A percentile compares a stretch with the other conserved stretches of the same genome.
phyloP scores from a whole-genome alignment of 1,140 invertebrate species.

The Chironomus tepperi region DNA sequence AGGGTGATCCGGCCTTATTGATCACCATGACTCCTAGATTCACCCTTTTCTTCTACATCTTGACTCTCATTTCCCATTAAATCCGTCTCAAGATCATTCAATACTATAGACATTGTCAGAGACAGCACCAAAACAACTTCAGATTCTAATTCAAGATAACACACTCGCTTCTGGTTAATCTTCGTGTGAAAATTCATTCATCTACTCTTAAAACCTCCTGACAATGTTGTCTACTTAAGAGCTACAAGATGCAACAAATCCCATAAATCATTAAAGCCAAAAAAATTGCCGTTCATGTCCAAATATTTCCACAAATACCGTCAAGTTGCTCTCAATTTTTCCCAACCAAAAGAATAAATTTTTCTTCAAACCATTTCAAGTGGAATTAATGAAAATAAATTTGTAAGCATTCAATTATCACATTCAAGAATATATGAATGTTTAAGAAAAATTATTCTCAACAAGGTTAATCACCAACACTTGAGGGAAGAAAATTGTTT shows the following conservation, averaged over 20 bases:
- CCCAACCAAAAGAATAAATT: too few species aligned
- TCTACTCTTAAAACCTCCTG: not conserved
- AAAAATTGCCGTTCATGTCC: not conserved
- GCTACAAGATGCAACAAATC: not conserved
- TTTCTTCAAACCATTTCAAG: not conserved
- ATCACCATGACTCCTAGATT: too few species aligned
- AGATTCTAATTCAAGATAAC: too few species aligned
- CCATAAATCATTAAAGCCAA: not conserved
- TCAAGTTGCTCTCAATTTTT: too few species aligned
- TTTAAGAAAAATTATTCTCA: not conserved
- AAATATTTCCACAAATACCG: not conserved
- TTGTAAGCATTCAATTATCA: conserved; percentile 22
- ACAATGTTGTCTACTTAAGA: not conserved
- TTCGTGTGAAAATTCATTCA: not conserved
- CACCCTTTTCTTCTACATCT: too few species aligned
- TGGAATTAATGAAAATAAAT: not conserved
- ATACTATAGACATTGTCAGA: too few species aligned
- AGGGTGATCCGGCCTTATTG: too few species aligned
- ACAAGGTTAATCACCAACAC: conserved; percentile 8
- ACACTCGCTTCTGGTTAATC: not conserved
- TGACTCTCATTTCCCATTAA: too few species aligned
- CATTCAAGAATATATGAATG: not conserved
- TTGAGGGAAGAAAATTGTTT: not conserved
- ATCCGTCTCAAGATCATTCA: too few species aligned
- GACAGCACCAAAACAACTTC: too few species aligned